phyloP scores from a whole-genome alignment of 2,888 invertebrate genomes.

The Agriotes lineatus region DNA sequence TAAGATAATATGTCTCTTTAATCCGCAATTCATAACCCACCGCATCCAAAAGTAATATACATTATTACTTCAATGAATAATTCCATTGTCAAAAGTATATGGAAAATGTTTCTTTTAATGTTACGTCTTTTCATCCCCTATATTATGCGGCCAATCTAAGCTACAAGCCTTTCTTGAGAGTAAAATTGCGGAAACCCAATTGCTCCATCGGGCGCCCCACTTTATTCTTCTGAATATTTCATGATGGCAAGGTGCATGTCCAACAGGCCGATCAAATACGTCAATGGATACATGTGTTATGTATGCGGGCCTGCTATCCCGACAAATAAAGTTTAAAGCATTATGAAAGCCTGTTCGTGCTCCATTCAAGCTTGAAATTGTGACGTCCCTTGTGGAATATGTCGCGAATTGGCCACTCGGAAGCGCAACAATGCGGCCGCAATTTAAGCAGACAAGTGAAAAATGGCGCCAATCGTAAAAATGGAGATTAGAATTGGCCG shows the following conservation, averaged over 20 bases:
- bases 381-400: neutral
- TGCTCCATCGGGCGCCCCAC: slow-evolving; percentile 3
- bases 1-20: too few species aligned
- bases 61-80: too few species aligned
- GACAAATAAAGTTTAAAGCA: slow-evolving; percentile 1
- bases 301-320: neutral
- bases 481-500: slow-evolving; percentile 9
- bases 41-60: too few species aligned
- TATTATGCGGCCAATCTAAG: neutral
- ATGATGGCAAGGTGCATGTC: neutral
- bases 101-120: too few species aligned
- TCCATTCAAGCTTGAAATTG: neutral
- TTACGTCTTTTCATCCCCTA: slow-evolving; percentile 3
- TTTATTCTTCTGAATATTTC: slow-evolving; percentile 14
- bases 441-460: slow-evolving; percentile 13
- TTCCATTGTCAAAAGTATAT: too few species aligned
- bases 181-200: slow-evolving; percentile 12
- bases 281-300: neutral
- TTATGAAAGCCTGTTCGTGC: neutral
- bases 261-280: neutral
- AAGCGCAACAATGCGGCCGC: slow-evolving; percentile 17
- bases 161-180: neutral
- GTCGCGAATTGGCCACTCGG: slow-evolving; percentile 3
- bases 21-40: too few species aligned
- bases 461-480: slow-evolving; percentile 12